A percentile compares a stretch with the other conserved stretches of the same genome.
Conservation (phyloP, 2,113 vertebrate genomes). For the Himantopus leucocephalus region DNA sequence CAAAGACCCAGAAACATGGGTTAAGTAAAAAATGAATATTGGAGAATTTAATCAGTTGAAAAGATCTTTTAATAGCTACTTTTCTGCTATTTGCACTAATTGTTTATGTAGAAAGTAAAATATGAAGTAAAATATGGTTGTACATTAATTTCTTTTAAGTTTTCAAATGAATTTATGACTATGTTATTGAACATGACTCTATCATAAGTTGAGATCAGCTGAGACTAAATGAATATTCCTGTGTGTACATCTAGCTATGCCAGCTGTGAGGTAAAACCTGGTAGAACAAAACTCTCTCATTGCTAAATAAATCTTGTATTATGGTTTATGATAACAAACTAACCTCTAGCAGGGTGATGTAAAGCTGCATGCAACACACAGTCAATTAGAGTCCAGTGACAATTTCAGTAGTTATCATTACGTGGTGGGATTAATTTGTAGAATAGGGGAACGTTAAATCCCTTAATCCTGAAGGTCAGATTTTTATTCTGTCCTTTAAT, state of each 20-base stretch:
- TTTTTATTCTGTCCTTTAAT: not conserved
- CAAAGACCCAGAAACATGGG: accelerated
- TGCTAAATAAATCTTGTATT: not conserved
- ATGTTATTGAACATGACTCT: not conserved
- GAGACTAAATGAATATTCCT: not conserved
- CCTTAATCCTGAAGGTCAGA: not conserved
- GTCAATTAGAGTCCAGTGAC: not conserved
- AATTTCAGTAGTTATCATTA: not conserved
- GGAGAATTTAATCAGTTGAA: not conserved
- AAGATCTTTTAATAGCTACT: not conserved
- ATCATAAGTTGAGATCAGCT: not conserved
- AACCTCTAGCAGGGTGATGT: not conserved
- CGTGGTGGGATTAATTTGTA: not conserved
- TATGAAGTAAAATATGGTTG: not conserved
- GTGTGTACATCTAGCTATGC: not conserved
- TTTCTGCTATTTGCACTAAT: not conserved
- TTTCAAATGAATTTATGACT: not conserved
- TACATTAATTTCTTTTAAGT: not conserved
- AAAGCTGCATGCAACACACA: accelerated
- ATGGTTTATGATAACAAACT: not conserved
- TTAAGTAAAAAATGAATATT: not conserved
- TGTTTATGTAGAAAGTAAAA: not conserved
- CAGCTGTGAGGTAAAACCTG: not conserved
- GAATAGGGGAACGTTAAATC: not conserved
- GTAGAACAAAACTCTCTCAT: not conserved